These are phyloP conservation scores for Ernsta delagoae DNA, from an alignment of 2,888 invertebrate genomes.

Conservation along the genomic window DNA sequence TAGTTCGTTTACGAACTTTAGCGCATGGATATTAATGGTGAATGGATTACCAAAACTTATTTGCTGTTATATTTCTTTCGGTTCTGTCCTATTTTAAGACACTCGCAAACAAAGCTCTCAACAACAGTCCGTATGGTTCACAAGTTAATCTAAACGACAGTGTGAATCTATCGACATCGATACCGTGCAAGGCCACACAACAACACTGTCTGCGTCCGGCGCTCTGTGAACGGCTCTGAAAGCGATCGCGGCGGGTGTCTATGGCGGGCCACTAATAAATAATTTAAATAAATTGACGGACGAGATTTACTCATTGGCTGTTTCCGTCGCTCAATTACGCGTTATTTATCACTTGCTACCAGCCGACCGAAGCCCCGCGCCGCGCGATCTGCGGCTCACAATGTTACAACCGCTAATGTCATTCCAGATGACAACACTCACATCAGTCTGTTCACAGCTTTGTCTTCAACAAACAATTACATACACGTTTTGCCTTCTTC, in stretches of 20 bases:
- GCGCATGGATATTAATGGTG: too few species aligned
- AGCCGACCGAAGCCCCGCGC: constrained; percentile 64
- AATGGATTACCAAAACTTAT: too few species aligned
- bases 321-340: constrained; percentile 84
- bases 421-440: constrained; percentile 26
- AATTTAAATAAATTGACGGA: constrained; percentile 85
- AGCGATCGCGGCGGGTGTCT: constrained; percentile 82
- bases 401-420: constrained; percentile 25
- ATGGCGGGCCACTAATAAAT: constrained; percentile 84
- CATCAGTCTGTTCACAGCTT: constrained; percentile 7
- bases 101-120: too few species aligned
- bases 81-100: too few species aligned
- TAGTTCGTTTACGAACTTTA: too few species aligned
- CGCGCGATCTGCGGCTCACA: constrained; percentile 25
- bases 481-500: too few species aligned
- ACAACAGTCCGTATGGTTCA: too few species aligned
- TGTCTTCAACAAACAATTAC: not conserved
- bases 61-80: too few species aligned
- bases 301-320: constrained; percentile 85
- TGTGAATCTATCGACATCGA: constrained; percentile 54
- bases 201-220: constrained; percentile 69
- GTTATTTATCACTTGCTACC: constrained; percentile 84
- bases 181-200: constrained; percentile 41
- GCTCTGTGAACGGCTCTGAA: constrained; percentile 74
- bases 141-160: not conserved